phyloP scores from a whole-genome alignment of 2,797 vertebrate species.

The Halcyon leucocephala region DNA sequence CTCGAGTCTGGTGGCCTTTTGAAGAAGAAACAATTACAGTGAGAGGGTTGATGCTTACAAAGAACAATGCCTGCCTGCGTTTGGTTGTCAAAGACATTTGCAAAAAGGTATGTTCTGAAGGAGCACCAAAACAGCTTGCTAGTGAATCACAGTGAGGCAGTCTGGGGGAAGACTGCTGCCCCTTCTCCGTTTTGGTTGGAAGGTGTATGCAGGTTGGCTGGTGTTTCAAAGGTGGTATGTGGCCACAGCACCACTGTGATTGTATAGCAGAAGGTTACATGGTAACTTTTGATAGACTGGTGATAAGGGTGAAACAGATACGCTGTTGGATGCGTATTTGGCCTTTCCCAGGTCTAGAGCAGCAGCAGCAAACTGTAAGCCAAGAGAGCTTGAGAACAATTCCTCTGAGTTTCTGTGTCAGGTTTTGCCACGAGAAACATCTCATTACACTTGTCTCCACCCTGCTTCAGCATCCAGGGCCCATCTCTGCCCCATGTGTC shows the following conservation, averaged over 20 bases:
- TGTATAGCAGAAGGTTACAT: not conserved
- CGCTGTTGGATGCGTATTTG: not conserved
- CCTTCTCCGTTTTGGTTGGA: not conserved
- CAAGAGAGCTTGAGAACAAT: not conserved
- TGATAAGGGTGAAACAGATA: not conserved
- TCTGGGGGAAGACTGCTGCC: not conserved
- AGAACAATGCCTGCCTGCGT: not conserved
- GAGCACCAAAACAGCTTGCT: not conserved
- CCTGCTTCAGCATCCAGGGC: not conserved
- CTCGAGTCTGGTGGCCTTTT: not conserved
- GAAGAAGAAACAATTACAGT: not conserved
- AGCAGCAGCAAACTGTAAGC: not conserved
- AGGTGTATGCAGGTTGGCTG: not conserved
- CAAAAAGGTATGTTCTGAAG: not conserved
- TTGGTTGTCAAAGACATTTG: not conserved
- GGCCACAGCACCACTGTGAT: not conserved
- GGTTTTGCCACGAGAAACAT: not conserved
- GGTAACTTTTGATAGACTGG: not conserved
- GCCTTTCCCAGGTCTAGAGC: not conserved
- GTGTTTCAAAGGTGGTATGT: not conserved
- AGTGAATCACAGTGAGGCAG: not conserved
- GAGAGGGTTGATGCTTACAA: not conserved
- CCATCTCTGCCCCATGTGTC: fast-evolving
- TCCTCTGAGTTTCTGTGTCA: not conserved
- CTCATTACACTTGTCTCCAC: not conserved